Conservation (phyloP, 2,113 vertebrate species). For the Gallinago undulata region DNA sequence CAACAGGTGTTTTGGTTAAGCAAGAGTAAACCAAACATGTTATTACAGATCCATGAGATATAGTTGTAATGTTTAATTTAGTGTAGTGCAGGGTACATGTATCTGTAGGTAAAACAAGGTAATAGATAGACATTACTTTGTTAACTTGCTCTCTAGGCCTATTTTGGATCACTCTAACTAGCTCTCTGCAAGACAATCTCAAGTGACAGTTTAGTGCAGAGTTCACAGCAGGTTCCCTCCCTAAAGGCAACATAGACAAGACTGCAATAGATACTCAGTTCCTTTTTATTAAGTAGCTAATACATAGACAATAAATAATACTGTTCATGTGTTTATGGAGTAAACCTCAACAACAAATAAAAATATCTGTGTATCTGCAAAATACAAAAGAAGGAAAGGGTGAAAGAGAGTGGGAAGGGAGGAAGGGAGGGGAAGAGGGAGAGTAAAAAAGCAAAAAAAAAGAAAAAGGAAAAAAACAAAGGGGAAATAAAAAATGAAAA, state of each 20-base stretch:
- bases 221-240: not conserved
- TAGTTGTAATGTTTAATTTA: not conserved
- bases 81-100: not conserved
- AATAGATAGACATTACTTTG: not conserved
- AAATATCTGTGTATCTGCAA: not conserved
- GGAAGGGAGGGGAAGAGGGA: accelerated
- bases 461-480: not conserved
- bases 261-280: not conserved
- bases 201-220: not conserved
- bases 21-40: not conserved
- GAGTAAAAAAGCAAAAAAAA: too few relatives aligned
- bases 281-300: not conserved
- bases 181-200: not conserved
- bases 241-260: not conserved
- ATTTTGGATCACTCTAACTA: not conserved
- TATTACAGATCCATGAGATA: not conserved
- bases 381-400: not conserved
- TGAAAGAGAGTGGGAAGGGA: not conserved
- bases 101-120: not conserved
- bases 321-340: not conserved
- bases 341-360: not conserved
- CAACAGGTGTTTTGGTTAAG: not conserved
- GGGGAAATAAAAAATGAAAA: not conserved
- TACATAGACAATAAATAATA: not conserved
- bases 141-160: not conserved